Conservation (phyloP, 2,888 invertebrate species). For the Xestia xanthographa region DNA sequence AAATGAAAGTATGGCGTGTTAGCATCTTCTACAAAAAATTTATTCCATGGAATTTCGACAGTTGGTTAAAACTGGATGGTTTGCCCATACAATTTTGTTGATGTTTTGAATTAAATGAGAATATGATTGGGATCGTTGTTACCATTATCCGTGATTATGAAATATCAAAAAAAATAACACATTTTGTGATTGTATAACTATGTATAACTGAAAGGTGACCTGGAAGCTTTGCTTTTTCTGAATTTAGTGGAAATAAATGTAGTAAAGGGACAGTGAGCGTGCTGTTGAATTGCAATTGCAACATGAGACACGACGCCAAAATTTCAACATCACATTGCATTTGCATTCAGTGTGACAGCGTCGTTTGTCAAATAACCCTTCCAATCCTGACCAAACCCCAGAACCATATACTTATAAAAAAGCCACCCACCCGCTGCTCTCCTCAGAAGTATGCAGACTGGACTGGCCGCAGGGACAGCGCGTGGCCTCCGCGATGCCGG, state of each 20-base stretch:
- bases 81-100: neutral
- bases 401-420: neutral
- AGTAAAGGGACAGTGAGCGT: neutral
- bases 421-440: slow-evolving; percentile 92
- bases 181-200: neutral
- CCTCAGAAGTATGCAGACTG: slow-evolving; percentile 92
- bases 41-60: neutral
- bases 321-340: neutral
- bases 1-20: neutral
- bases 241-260: neutral
- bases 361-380: neutral
- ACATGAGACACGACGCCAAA: neutral
- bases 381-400: neutral
- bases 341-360: neutral
- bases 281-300: neutral
- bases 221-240: neutral
- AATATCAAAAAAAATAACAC: neutral
- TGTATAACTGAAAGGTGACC: neutral
- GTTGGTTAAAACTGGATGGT: neutral
- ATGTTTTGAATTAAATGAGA: neutral
- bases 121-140: neutral
- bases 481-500: slow-evolving; percentile 92
- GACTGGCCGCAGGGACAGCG: slow-evolving; percentile 93
- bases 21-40: neutral
- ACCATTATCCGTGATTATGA: neutral